Conservation (phyloP, 2,113 vertebrate species). For the Paradoxurus hermaphroditus region DNA sequence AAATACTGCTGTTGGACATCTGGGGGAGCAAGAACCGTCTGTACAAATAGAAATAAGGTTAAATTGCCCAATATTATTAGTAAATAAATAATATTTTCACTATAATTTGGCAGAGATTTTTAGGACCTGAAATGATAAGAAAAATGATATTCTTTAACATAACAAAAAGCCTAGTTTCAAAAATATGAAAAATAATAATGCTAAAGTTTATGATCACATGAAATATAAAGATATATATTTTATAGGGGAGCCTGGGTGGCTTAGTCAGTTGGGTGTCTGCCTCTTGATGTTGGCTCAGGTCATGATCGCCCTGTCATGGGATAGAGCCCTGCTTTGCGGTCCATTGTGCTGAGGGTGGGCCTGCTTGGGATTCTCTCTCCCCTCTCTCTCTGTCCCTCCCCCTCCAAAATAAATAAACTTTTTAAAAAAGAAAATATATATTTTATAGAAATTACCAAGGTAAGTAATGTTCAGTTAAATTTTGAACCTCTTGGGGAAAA, state of each 20-base stretch:
- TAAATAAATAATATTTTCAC: conserved; percentile 5
- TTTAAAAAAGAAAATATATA: not conserved
- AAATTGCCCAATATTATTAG: not conserved
- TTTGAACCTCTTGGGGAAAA: not conserved
- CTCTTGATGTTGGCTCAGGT: too few species aligned
- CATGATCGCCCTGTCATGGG: too few species aligned
- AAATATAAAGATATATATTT: not conserved
- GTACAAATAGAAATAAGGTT: conserved; percentile 32
- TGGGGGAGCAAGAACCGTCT: conserved; percentile 92
- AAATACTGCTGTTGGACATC: conserved; percentile 98
- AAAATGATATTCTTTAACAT: conserved; percentile 11
- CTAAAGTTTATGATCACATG: not conserved
- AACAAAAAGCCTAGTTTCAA: conserved; percentile 17
- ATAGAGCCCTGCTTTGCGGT: too few species aligned
- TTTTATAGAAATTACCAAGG: not conserved
- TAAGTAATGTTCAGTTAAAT: conserved; percentile 6
- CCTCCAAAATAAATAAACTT: too few species aligned
- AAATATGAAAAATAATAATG: conserved; percentile 7
- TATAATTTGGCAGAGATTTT: conserved; percentile 29
- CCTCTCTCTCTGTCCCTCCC: too few species aligned
- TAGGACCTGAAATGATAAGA: not conserved
- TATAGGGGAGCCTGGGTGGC: not conserved
- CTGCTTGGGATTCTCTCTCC: too few species aligned
- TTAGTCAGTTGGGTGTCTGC: too few species aligned
- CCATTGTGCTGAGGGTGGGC: too few species aligned